These are phyloP conservation scores for Tenthredo mesomela DNA, from an alignment of 2,888 invertebrate genomes.

Conservation along the genomic window DNA sequence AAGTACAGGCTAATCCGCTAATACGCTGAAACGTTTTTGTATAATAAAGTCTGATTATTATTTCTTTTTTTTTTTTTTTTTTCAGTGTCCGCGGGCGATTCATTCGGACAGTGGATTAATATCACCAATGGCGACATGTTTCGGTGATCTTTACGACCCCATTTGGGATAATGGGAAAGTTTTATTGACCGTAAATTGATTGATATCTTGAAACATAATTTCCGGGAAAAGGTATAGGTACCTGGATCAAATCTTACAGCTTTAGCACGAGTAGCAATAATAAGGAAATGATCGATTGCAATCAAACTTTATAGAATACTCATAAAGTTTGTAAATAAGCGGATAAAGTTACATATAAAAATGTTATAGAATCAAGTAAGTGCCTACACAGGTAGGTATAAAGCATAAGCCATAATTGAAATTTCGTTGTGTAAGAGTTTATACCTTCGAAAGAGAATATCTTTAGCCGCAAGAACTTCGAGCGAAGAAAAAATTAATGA, in stretches of 20 bases:
- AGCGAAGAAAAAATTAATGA: not conserved
- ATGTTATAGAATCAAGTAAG: not conserved
- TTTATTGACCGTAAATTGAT: constrained; percentile 58
- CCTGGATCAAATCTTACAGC: constrained; percentile 32
- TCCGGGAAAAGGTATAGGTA: constrained; percentile 8
- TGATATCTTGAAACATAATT: constrained; percentile 52
- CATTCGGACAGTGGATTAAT: constrained; percentile 38
- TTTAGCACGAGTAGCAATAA: constrained; percentile 14
- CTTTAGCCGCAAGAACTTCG: not conserved
- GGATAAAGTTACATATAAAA: not conserved
- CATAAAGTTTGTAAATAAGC: not conserved
- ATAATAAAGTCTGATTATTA: not conserved
- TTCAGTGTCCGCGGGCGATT: not conserved
- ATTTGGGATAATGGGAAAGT: constrained; percentile 55
- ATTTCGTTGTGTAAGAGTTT: not conserved
- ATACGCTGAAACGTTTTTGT: not conserved
- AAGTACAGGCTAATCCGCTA: not conserved
- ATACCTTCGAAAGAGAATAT: not conserved
- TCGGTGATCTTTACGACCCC: constrained; percentile 56
- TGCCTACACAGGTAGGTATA: not conserved
- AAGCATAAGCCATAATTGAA: not conserved
- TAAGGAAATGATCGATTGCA: constrained; percentile 24
- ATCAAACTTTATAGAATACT: not conserved
- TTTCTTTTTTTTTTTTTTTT: not conserved
- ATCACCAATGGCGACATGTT: constrained; percentile 27